Evolutionary conservation across 2,113 vertebrate genomes (phyloP).

Genomic region (Pholis gunnellus): DNA sequence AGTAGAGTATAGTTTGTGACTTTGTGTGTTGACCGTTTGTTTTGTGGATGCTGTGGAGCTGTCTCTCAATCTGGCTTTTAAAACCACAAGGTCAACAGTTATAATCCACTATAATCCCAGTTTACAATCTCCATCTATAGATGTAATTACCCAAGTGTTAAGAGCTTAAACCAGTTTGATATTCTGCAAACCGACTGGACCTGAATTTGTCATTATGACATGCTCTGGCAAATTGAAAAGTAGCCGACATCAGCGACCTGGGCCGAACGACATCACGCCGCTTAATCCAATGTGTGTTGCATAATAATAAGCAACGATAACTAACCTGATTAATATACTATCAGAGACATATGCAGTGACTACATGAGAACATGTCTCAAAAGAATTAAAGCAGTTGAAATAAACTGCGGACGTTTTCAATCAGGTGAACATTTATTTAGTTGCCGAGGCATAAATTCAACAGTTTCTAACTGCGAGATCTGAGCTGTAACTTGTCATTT

Average conservation of each 20-base stretch:
- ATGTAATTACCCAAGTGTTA: constrained; percentile 8
- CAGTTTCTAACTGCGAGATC: background rate
- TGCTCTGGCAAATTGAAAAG: background rate
- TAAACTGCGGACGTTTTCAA: background rate
- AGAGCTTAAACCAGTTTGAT: background rate
- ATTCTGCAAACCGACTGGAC: background rate
- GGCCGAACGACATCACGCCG: too few species aligned
- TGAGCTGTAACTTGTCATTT: background rate
- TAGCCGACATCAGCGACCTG: background rate
- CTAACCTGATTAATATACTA: too few species aligned
- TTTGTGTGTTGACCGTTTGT: background rate
- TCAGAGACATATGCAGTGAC: too few species aligned
- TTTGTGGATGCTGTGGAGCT: background rate
- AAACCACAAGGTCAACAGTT: constrained; percentile 7
- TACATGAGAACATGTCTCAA: background rate
- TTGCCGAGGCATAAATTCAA: background rate
- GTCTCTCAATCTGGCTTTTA: constrained; percentile 21
- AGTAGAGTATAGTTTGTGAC: background rate
- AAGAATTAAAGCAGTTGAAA: background rate
- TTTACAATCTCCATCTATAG: constrained; percentile 3
- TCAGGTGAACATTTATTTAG: too few species aligned
- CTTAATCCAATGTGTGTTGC: too few species aligned
- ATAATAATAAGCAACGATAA: too few species aligned
- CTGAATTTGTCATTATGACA: background rate
- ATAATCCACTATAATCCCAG: constrained; percentile 55